Percentiles rank a stretch among this genome's conserved stretches.
Evolutionary conservation across 2,888 invertebrate species (phyloP).

Genomic region (Drosophila kokeensis): DNA sequence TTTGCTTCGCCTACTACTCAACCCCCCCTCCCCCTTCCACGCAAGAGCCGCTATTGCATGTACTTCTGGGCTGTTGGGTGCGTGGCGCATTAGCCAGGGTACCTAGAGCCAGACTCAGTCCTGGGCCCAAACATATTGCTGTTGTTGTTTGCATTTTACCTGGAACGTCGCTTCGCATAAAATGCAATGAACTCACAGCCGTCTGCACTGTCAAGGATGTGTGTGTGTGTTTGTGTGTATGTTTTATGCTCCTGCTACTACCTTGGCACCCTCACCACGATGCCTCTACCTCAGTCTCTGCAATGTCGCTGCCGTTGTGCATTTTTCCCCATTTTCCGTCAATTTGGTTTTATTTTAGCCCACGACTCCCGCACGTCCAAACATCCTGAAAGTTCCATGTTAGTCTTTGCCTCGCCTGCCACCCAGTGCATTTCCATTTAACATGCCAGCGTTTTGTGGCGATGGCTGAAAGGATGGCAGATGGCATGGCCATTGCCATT

Average conservation of each 20-base stretch:
- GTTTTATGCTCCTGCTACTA: constrained; percentile 19
- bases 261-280: neutral
- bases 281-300: neutral
- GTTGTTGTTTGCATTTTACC: constrained; percentile 70
- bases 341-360: constrained; percentile 74
- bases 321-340: constrained; percentile 76
- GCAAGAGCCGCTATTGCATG: neutral
- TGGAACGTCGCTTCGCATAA: constrained; percentile 78
- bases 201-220: constrained; percentile 53
- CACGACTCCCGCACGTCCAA: constrained; percentile 46
- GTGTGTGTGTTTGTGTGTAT: constrained; percentile 10
- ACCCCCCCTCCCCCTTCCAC: neutral
- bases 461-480: constrained; percentile 17
- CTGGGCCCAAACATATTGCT: constrained; percentile 44
- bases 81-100: constrained; percentile 63
- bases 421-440: constrained; percentile 74
- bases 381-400: constrained; percentile 50
- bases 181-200: constrained; percentile 77
- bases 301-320: constrained; percentile 48
- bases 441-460: constrained; percentile 56
- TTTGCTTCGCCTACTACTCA: neutral
- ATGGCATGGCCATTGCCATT: constrained; percentile 22
- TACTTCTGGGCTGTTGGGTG: constrained; percentile 40
- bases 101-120: constrained; percentile 51
- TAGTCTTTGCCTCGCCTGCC: constrained; percentile 41